These are phyloP conservation scores for Oxyruncus cristatus DNA, from an alignment of 2,113 vertebrate genomes.

Conservation along the genomic window DNA sequence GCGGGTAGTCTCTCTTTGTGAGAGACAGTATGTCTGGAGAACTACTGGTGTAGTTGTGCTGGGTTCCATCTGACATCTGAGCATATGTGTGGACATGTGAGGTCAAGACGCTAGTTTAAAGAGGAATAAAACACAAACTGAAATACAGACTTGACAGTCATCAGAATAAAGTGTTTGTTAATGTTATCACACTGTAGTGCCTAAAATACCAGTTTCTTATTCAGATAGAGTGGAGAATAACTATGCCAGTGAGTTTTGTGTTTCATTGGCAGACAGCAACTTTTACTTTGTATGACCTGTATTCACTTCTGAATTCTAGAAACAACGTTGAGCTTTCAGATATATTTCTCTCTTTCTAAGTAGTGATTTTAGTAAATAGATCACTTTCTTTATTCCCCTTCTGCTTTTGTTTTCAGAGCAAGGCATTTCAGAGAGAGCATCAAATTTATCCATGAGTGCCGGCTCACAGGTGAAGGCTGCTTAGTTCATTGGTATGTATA, in stretches of 20 bases:
- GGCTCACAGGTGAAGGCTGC: slow-evolving; percentile 87
- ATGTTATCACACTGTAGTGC: not conserved
- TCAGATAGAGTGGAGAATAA: not conserved
- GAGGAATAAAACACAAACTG: not conserved
- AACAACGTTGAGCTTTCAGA: not conserved
- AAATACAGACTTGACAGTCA: not conserved
- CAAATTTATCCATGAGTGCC: slow-evolving; percentile 91
- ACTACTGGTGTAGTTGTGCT: rapidly evolving
- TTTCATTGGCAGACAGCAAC: not conserved
- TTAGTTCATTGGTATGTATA: slow-evolving; percentile 90
- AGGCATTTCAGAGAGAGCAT: slow-evolving; percentile 95
- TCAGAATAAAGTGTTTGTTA: not conserved
- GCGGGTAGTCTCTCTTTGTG: not conserved
- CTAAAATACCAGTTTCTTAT: not conserved
- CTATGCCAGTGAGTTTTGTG: not conserved
- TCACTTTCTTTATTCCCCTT: slow-evolving; percentile 28
- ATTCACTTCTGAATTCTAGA: slow-evolving; percentile 20
- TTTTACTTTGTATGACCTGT: not conserved
- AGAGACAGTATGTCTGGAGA: not conserved
- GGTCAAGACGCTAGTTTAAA: not conserved
- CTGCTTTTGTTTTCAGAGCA: slow-evolving; percentile 73
- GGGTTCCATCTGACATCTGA: not conserved
- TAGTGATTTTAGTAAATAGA: slow-evolving; percentile 32
- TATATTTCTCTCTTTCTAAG: slow-evolving; percentile 13
- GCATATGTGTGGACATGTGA: not conserved